These are phyloP conservation scores for Thamnophis sirtalis DNA, from an alignment of 2,113 vertebrate genomes.

Conservation along the genomic window DNA sequence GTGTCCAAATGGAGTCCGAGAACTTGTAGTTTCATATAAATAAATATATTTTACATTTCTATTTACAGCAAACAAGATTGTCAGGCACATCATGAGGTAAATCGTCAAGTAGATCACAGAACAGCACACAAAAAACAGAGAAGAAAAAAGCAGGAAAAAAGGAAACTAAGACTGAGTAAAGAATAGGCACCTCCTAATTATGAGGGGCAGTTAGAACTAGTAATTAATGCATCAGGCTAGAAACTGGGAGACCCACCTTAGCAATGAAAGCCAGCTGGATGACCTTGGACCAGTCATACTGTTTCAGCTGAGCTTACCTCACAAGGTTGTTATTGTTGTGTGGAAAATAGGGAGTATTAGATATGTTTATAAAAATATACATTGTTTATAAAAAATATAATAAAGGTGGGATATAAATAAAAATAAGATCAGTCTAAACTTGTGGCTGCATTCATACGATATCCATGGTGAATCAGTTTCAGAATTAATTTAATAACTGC, in stretches of 20 bases:
- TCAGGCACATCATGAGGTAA: not conserved
- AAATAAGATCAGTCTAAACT: not conserved
- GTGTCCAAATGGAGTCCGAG: not conserved
- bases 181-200: not conserved
- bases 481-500: not conserved
- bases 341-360: not conserved
- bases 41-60: not conserved
- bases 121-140: not conserved
- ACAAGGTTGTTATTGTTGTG: not conserved
- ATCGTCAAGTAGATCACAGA: not conserved
- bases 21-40: not conserved
- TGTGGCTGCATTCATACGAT: not conserved
- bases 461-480: not conserved
- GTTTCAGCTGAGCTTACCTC: not conserved
- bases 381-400: not conserved
- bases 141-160: not conserved
- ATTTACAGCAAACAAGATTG: not conserved
- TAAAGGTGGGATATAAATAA: not conserved
- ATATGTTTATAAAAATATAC: not conserved
- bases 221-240: not conserved
- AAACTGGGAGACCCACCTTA: not conserved
- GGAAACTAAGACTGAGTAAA: not conserved
- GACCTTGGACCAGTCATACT: not conserved
- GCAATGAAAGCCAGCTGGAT: not conserved
- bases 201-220: not conserved